Conservation (phyloP, 2,797 vertebrate species). For the Ateles fusciceps region DNA sequence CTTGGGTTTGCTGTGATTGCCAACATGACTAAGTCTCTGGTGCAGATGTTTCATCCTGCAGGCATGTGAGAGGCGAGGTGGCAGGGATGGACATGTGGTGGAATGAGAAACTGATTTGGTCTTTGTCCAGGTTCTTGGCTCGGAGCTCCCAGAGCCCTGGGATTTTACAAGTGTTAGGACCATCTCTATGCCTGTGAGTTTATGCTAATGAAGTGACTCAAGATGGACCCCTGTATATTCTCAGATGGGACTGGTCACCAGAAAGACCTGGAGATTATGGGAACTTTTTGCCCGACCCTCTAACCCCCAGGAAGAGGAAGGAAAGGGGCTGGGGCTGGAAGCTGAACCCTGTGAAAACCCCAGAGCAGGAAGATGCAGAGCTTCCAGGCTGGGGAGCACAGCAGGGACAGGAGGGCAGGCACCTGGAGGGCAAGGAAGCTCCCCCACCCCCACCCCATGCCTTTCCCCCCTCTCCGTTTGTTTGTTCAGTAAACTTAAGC, state of each 20-base stretch:
- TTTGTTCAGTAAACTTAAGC: neutral
- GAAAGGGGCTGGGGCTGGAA: neutral
- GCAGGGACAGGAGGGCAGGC: neutral
- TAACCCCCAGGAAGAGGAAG: neutral
- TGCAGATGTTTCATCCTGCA: accelerated
- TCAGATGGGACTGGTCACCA: neutral
- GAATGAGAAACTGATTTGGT: neutral
- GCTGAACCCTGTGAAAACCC: neutral
- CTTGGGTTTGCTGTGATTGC: accelerated
- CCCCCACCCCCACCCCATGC: accelerated
- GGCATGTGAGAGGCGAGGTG: accelerated
- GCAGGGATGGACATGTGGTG: accelerated
- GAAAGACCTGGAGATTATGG: neutral
- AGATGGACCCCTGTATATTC: too few species aligned
- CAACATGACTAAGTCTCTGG: accelerated
- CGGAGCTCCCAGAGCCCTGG: neutral
- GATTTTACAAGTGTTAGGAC: accelerated
- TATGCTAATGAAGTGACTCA: neutral
- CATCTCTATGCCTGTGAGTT: neutral
- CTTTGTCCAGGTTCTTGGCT: neutral
- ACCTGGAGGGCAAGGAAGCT: neutral
- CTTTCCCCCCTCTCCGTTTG: neutral
- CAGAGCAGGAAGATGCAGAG: neutral
- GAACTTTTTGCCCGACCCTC: neutral
- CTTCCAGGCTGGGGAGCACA: neutral